phyloP scores from a whole-genome alignment of 1,140 invertebrate species.

The Subanguina moxae region DNA sequence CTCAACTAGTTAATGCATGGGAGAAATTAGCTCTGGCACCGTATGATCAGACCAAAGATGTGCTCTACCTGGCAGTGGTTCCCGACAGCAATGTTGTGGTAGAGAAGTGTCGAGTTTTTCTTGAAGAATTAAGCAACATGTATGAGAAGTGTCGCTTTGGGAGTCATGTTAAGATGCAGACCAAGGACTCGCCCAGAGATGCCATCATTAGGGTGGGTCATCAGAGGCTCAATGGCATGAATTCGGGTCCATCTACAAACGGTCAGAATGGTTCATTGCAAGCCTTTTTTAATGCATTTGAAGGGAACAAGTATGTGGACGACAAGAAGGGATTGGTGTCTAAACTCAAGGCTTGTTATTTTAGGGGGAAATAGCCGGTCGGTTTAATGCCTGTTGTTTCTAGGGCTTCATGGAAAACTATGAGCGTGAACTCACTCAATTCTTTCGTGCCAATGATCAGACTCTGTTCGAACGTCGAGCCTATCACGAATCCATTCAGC shows the following conservation, averaged over 20 bases:
- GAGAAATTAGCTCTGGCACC: slow-evolving; percentile 71
- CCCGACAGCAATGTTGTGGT: slow-evolving; percentile 83
- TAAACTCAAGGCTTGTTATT: neutral
- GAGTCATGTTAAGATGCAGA: slow-evolving; percentile 71
- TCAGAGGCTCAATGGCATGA: neutral
- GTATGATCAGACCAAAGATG: slow-evolving; percentile 82
- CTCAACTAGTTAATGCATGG: slow-evolving; percentile 45
- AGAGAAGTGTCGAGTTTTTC: slow-evolving; percentile 62
- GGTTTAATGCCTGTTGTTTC: neutral
- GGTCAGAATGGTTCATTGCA: neutral
- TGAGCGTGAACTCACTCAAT: slow-evolving; percentile 14
- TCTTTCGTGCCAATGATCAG: slow-evolving; percentile 62
- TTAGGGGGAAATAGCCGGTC: too few relatives aligned
- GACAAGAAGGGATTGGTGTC: slow-evolving; percentile 9
- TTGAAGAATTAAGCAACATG: slow-evolving; percentile 61
- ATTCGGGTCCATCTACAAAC: neutral
- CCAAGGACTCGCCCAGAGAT: slow-evolving; percentile 72
- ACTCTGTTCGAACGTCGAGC: slow-evolving; percentile 38
- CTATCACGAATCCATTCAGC: slow-evolving; percentile 35
- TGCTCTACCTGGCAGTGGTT: slow-evolving; percentile 86
- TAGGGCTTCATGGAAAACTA: slow-evolving; percentile 26
- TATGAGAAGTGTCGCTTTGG: slow-evolving; percentile 72
- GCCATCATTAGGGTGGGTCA: slow-evolving; percentile 75
- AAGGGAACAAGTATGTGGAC: slow-evolving; percentile 10
- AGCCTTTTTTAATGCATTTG: slow-evolving; percentile 19